A percentile compares a stretch with the other conserved stretches of the same genome.
Conservation (phyloP, 2,797 vertebrate species). For the Acanthis flammea region DNA sequence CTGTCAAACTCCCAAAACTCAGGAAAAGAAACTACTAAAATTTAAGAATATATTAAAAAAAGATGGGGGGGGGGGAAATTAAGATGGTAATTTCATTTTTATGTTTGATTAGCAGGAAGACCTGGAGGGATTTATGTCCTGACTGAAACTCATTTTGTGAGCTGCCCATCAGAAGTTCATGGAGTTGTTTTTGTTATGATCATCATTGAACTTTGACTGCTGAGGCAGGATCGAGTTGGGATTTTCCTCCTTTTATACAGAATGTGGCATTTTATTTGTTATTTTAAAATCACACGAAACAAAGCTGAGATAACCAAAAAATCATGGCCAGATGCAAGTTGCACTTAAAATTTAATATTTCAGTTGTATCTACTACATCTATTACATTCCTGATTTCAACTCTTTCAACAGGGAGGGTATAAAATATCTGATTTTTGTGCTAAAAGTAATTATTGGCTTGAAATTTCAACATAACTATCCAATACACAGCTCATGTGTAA, state of each 20-base stretch:
- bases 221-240: neutral
- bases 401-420: neutral
- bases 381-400: neutral
- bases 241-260: neutral
- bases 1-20: neutral
- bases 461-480: neutral
- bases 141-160: neutral
- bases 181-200: neutral
- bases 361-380: rapidly evolving
- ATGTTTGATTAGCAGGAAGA: neutral
- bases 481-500: neutral
- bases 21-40: neutral
- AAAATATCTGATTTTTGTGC: neutral
- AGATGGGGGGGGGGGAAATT: rapidly evolving
- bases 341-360: neutral
- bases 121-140: neutral
- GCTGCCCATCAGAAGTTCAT: neutral
- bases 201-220: neutral
- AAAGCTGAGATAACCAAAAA: neutral
- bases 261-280: neutral
- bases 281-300: neutral
- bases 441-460: neutral
- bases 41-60: neutral
- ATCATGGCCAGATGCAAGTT: neutral
- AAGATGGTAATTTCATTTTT: neutral